phyloP scores from a whole-genome alignment of 2,888 invertebrate genomes.

The Plagodis dolabraria region DNA sequence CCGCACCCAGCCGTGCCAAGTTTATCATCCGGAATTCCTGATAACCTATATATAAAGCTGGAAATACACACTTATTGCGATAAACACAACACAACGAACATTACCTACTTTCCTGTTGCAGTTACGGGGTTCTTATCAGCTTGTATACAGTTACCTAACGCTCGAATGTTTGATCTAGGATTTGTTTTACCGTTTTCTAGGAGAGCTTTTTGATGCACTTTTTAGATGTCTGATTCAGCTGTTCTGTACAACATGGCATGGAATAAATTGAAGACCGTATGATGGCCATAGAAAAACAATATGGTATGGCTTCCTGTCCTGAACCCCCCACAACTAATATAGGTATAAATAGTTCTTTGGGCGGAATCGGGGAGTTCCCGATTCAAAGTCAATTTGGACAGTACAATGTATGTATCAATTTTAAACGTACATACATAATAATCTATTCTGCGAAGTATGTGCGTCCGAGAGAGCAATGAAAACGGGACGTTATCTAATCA shows the following conservation, averaged over 20 bases:
- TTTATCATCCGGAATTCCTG: conserved; percentile 79
- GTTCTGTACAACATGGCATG: no score
- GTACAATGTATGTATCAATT: no score
- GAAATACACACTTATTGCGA: conserved; percentile 71
- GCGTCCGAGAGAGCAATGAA: conserved; percentile 25
- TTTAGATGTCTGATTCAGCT: no score
- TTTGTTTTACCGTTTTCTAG: conserved; percentile 19
- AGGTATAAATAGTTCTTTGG: no score
- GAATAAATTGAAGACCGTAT: no score
- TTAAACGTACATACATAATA: no score
- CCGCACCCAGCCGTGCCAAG: conserved; percentile 58
- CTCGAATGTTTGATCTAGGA: conserved; percentile 19
- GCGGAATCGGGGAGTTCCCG: no score
- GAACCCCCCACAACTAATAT: no score
- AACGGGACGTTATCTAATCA: conserved; percentile 11
- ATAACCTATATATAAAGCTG: conserved; percentile 81
- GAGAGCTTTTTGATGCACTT: background rate
- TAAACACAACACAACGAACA: conserved; percentile 63
- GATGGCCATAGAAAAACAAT: no score
- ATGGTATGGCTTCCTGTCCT: no score
- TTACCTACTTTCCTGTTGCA: conserved; percentile 64
- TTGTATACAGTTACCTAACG: conserved; percentile 17
- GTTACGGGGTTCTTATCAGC: conserved; percentile 33
- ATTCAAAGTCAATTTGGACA: no score
- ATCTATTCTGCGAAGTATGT: no score